Evolutionary conservation across 2,888 invertebrate species (phyloP).

Genomic region (Alcis repandata): DNA sequence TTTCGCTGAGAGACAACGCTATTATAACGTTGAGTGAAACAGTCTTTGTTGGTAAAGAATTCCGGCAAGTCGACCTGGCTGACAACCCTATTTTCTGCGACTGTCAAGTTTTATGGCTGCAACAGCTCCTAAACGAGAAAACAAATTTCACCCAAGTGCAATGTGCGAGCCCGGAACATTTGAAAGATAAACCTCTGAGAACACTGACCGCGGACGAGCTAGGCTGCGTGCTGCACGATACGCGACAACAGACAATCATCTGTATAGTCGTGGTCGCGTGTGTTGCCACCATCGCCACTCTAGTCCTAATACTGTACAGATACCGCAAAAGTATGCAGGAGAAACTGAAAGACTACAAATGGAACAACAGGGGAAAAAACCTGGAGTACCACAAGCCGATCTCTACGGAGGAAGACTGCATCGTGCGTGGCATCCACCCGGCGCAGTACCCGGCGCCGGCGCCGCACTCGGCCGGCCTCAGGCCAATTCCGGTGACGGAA

Average conservation of each 20-base stretch:
- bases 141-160: conserved; percentile 90
- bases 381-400: conserved; percentile 96
- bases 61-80: conserved; percentile 91
- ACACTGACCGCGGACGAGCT: conserved; percentile 91
- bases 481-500: conserved; percentile 95
- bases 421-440: conserved; percentile 89
- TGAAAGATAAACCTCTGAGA: conserved; percentile 90
- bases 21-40: conserved; percentile 92
- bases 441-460: conserved; percentile 84
- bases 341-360: conserved; percentile 93
- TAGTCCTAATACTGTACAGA: conserved; percentile 91
- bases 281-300: conserved; percentile 90
- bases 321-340: conserved; percentile 93
- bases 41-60: conserved; percentile 92
- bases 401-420: conserved; percentile 94
- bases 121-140: conserved; percentile 89
- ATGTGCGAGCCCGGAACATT: conserved; percentile 90
- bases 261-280: conserved; percentile 91
- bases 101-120: conserved; percentile 93
- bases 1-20: conserved; percentile 92
- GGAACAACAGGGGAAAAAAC: conserved; percentile 93
- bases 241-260: conserved; percentile 92
- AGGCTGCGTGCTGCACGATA: conserved; percentile 93
- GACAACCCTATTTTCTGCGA: conserved; percentile 94
- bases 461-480: conserved; percentile 81